These are phyloP conservation scores for Campoplex capitator DNA, from an alignment of 2,888 invertebrate genomes.

Conservation along the genomic window DNA sequence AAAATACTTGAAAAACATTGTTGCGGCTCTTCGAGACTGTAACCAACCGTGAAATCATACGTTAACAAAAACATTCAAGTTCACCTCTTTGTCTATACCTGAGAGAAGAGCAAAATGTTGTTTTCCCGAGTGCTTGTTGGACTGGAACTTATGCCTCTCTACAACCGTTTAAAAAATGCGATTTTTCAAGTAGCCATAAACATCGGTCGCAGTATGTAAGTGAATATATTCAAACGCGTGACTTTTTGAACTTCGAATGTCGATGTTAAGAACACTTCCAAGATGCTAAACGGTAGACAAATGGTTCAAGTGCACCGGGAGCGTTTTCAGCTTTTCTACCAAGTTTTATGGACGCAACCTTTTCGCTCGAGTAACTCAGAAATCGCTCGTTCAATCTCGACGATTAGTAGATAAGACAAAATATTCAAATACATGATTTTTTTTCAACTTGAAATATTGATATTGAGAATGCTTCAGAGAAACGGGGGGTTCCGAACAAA, in stretches of 20 bases:
- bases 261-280: neutral
- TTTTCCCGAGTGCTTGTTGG: constrained; percentile 5
- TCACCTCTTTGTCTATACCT: neutral
- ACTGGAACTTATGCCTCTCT: neutral
- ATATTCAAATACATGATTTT: too few relatives aligned
- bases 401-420: neutral
- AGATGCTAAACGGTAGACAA: neutral
- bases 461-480: too few relatives aligned
- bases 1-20: constrained; percentile 31
- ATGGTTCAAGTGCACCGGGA: constrained; percentile 1
- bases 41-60: constrained; percentile 55
- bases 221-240: neutral
- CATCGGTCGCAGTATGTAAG: too few relatives aligned
- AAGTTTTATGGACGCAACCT: constrained; percentile 1
- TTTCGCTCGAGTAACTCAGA: constrained; percentile 29
- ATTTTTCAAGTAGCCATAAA: neutral
- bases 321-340: constrained; percentile 36
- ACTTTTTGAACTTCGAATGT: neutral
- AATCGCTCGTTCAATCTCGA: constrained; percentile 23
- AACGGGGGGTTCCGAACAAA: too few relatives aligned
- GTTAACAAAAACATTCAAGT: constrained; percentile 26
- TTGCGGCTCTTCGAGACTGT: constrained; percentile 26
- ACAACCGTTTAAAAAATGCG: neutral
- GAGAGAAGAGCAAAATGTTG: constrained; percentile 26
- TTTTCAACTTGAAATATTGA: too few relatives aligned